Base-by-base conservation (phyloP, 2,888 invertebrate genomes). In the Corythucha ciliata region DNA sequence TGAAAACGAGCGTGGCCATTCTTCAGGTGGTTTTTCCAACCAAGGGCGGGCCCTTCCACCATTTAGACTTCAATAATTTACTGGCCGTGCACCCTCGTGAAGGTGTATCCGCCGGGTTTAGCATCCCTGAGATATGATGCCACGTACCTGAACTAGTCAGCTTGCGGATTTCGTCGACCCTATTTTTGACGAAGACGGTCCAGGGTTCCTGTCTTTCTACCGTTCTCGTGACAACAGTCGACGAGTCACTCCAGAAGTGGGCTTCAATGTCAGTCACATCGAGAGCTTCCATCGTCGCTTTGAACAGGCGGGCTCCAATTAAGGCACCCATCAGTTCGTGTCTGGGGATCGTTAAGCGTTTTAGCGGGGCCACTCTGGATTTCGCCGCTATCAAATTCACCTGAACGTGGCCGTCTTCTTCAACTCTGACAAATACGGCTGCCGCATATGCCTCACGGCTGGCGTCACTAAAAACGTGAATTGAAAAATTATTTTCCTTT, bases 101-200 rank as follows among this genome's bases (percentile, higher is more conserved):
- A 7, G 61, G 60, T 2, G 61, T 47, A 39, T 62, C 62, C 4
- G 61, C 59, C 3, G 56, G 57, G 33, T 62, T 62, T 6, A 37
- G 12, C 5, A 16, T 24, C 5, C 59, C 58, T 4, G 58, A 58
- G 8, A 62, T 40, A 57, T 60, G 59, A 3, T 40, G 4, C 60
- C 62, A 62, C 53, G 1, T 57, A 53, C 26, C 56, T 18, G 26
- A 55, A 57, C n/a, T 47, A 27, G 3, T 58, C 57, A 58, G 24
- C 18, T 34, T 27, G 21, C 60, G 57, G 22, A 64, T 64, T 51
- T 64, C 63, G 51, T 57, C 39, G 0, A 62, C 57, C 18, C 62
- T 26, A 48, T 65, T 65, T 24, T 44, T 44, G 2, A 63, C 61
- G 53, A 62, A 61, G 4, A 50, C 52, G 16, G 51, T 56, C 62